Evolutionary conservation across 2,113 vertebrate species (phyloP), one percentile per base, ranked within the genome.

Genomic region (Alexandromys fortis): DNA sequence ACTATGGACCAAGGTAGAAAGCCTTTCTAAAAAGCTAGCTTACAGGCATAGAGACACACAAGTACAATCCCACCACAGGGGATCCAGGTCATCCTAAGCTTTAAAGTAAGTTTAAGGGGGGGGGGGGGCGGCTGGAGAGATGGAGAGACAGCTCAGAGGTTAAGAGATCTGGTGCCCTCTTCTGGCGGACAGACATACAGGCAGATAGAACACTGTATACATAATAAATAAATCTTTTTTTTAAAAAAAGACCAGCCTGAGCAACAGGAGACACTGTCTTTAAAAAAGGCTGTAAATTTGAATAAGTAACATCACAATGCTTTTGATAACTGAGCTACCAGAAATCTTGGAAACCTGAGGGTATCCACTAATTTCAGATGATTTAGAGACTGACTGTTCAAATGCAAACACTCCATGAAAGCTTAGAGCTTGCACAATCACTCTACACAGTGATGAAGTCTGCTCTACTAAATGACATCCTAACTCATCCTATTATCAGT

Each of bases 271-370:
- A 65, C 16, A n/a, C 14, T 85, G 14, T 45, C 58, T 85, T 85
- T 3, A 22, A 63, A 63, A 82, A 63, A 61, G 9, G 7, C 63
- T 47, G 1, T 33, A 86, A 68, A 63, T 45, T 21, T 86, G 38
- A 28, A 47, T 33, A 28, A 4, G 35, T 26, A 63, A 42, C 8
- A 58, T 19, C 17, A 58, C 28, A 63, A 35, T 49, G 76, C 86
- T n/a, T 91, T 95, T 73, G 68, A 58, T 86, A 92, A 68, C 63
- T 73, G 52, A 78, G 90, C 19, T 94, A 65, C 8, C 35, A 95
- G 65, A 95, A 94, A 91, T 58, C 22, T 81, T 76, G 83, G 16
- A 92, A 90, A 90, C 30, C 12, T 52, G 10, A 35, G 38, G 26
- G 33, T 45, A 45, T 35, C 68, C 82, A 86, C 42, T 86, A 47